Evolutionary conservation across 2,888 invertebrate species (phyloP).

Genomic region (Trissoscelio sp.): DNA sequence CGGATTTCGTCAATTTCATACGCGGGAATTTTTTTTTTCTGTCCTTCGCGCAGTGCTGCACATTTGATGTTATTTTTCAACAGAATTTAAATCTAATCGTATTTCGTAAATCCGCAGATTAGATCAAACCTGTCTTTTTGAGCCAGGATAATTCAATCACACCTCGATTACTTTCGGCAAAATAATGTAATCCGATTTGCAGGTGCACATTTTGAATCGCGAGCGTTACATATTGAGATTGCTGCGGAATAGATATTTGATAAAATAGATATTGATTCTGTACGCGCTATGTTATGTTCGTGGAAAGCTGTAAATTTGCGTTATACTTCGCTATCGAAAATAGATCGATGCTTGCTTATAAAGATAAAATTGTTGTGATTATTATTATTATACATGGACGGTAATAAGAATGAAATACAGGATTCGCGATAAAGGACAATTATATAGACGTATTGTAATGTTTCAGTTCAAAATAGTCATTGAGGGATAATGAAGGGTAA

Average conservation of each 20-base stretch:
- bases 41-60: too few relatives aligned
- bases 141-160: slow-evolving; percentile 38
- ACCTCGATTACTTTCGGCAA: slow-evolving; percentile 40
- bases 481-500: too few relatives aligned
- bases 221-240: slow-evolving; percentile 45
- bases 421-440: too few relatives aligned
- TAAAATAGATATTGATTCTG: slow-evolving; percentile 44
- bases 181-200: slow-evolving; percentile 36
- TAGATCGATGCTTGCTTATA: slow-evolving; percentile 4
- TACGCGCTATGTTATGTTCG: neutral
- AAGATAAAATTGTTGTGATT: neutral
- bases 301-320: slow-evolving; percentile 25
- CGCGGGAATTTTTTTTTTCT: neutral
- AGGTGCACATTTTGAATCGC: slow-evolving; percentile 32
- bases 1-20: slow-evolving; percentile 6
- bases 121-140: slow-evolving; percentile 27
- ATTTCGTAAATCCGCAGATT: slow-evolving; percentile 25
- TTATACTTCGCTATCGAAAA: neutral
- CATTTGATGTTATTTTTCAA: too few relatives aligned
- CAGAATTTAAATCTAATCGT: slow-evolving; percentile 18
- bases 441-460: too few relatives aligned
- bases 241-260: slow-evolving; percentile 46
- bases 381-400: too few relatives aligned
- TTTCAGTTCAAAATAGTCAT: too few relatives aligned
- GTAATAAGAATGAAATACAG: too few relatives aligned